A percentile compares a stretch with the other conserved stretches of the same genome.
phyloP scores from a whole-genome alignment of 2,797 vertebrate genomes.

The Microctenopoma stevenorrisi region DNA sequence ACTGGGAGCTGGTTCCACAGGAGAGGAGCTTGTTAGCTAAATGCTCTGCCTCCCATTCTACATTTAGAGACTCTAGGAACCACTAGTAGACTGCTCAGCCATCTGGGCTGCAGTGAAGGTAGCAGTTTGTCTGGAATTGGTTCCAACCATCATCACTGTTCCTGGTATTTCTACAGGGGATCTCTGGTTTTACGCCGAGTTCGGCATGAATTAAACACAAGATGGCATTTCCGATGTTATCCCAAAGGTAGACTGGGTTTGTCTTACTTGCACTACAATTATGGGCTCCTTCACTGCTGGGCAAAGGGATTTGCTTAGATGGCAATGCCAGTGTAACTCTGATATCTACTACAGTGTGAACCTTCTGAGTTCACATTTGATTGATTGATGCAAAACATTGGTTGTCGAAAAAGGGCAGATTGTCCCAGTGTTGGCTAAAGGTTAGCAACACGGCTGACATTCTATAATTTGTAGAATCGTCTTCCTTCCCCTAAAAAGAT shows the following conservation, averaged over 20 bases:
- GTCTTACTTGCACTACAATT: constrained; percentile 26
- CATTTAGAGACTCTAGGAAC: no score
- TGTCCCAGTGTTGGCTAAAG: background rate
- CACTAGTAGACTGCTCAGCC: constrained; percentile 9
- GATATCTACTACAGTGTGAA: constrained; percentile 23
- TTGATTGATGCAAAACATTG: constrained; percentile 32
- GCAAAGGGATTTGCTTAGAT: constrained; percentile 34
- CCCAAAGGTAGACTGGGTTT: constrained; percentile 28
- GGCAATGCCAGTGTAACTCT: background rate
- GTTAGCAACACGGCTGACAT: background rate
- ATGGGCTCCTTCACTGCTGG: constrained; percentile 1
- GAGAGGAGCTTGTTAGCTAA: no score
- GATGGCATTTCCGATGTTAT: constrained; percentile 25
- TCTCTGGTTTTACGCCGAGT: constrained; percentile 23
- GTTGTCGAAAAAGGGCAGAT: constrained; percentile 2
- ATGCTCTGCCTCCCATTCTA: no score
- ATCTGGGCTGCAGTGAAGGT: constrained; percentile 46
- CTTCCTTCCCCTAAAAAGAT: background rate
- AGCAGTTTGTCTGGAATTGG: constrained; percentile 37
- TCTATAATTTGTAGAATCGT: constrained; percentile 1
- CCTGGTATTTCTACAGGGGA: constrained; percentile 23
- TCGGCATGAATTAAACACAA: constrained; percentile 36
- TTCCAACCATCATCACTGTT: constrained; percentile 52
- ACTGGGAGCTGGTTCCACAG: no score
- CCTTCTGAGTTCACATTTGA: constrained; percentile 6